Evolutionary conservation across 2,797 vertebrate species (phyloP), one percentile per base, ranked within the genome.

Genomic region (Hemibagrus guttatus): DNA sequence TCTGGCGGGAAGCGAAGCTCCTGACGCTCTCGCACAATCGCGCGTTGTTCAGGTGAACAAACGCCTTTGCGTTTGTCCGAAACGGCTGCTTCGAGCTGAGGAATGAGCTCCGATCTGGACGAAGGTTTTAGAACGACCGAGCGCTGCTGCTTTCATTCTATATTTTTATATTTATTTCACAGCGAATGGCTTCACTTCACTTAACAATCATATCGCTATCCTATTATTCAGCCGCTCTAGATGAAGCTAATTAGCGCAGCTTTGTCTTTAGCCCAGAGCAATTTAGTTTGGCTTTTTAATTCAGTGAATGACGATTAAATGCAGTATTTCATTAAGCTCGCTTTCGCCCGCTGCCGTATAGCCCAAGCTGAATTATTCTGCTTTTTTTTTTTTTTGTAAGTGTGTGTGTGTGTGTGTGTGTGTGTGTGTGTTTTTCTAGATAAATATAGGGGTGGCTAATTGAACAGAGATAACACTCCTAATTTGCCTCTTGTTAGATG

Each of bases 401-500:
- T 61, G 59, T 26, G 21, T n/a, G n/a, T 23, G 59, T 23, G 1
- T 26, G 23, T 61, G 59, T 61, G 59, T 61, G 9, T 46, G 69
- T 71, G 66, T 39, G 68, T 39, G 31, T 71, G 35, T 78, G 56
- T 79, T 58, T 58, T n/a, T 28, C 4, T 28, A 94, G 93, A 95
- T 93, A 94, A 94, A 94, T 93, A 94, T 91, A 91, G 90, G 90
- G 92, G 86, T 76, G 87, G 79, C 90, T 94, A 95, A 95, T 94
- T 94, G 91, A 92, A 93, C 88, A 89, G 93, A 94, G 91, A 94
- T 94, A 93, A 94, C 93, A 88, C 91, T 72, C 84, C 93, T 94
- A 94, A 95, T 95, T 95, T 94, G 93, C 93, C 93, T 93, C 92
- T 95, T 93, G 93, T 93, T 93, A 89, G 90, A 93, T 89, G 93